A percentile compares a stretch with the other conserved stretches of the same genome.
Evolutionary conservation across 2,113 vertebrate genomes (phyloP).

Genomic region (Junco hyemalis): DNA sequence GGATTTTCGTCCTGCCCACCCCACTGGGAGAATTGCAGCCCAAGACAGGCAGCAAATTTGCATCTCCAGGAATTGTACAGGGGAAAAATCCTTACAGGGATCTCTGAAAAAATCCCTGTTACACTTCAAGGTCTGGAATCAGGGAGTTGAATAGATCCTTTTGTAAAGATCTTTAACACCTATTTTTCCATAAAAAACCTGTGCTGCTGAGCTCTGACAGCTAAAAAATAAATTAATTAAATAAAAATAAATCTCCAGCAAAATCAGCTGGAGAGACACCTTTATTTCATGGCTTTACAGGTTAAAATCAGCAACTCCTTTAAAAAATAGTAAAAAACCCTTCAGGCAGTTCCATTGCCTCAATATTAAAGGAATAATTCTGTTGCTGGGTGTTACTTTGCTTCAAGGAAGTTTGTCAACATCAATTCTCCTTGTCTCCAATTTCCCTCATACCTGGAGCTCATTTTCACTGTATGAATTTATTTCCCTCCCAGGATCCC

Average conservation of each 20-base stretch:
- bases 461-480: not conserved
- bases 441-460: not conserved
- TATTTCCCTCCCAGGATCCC: not conserved
- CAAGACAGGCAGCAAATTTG: not conserved
- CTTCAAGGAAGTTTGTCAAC: not conserved
- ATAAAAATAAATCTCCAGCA: not conserved
- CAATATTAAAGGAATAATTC: not conserved
- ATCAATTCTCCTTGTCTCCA: not conserved
- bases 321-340: not conserved
- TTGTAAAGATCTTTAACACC: not conserved
- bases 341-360: not conserved
- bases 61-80: not conserved
- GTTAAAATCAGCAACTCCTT: not conserved
- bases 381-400: not conserved
- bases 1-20: not conserved
- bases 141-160: not conserved
- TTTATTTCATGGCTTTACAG: not conserved
- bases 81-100: rapidly evolving
- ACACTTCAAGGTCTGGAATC: not conserved
- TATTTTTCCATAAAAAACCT: not conserved
- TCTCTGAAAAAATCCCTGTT: not conserved
- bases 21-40: rapidly evolving
- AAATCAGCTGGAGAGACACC: not conserved
- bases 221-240: not conserved
- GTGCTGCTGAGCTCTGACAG: not conserved